Evolutionary conservation across 2,888 invertebrate species (phyloP).

Genomic region (Amiota minor): DNA sequence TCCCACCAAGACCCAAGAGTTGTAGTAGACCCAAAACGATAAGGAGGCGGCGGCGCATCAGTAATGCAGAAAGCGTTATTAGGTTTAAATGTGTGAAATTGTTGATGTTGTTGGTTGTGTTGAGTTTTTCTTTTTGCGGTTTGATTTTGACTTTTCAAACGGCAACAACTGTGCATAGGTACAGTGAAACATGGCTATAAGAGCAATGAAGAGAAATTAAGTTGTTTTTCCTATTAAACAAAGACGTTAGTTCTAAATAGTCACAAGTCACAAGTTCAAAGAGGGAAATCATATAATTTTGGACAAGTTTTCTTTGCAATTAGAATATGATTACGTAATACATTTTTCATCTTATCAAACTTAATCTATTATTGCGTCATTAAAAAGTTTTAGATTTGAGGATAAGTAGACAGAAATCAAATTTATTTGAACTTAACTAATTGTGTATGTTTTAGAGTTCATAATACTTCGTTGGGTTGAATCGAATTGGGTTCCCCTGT

Average conservation of each 20-base stretch:
- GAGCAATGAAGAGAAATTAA: no score
- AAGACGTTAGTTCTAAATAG: no score
- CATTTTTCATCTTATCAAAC: no score
- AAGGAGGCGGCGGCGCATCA: constrained; percentile 35
- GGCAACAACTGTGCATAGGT: no score
- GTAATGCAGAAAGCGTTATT: constrained; percentile 40
- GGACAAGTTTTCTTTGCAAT: no score
- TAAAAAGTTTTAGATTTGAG: no score
- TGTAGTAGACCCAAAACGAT: constrained; percentile 37
- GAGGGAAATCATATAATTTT: no score
- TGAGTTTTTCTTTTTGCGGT: constrained; percentile 4
- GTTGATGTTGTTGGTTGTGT: constrained; percentile 20
- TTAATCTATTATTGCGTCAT: no score
- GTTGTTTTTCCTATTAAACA: no score
- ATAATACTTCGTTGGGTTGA: neutral
- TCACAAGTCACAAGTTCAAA: no score
- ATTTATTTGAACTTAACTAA: constrained; percentile 14
- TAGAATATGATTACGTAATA: no score
- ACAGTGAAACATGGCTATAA: no score
- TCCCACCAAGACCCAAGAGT: constrained; percentile 28
- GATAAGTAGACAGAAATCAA: neutral
- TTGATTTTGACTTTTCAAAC: constrained; percentile 43
- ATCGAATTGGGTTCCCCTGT: neutral
- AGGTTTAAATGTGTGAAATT: constrained; percentile 43
- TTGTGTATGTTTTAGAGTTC: neutral